Evolutionary conservation across 1,140 invertebrate genomes (phyloP).

Genomic region (Zaprionus africanus): DNA sequence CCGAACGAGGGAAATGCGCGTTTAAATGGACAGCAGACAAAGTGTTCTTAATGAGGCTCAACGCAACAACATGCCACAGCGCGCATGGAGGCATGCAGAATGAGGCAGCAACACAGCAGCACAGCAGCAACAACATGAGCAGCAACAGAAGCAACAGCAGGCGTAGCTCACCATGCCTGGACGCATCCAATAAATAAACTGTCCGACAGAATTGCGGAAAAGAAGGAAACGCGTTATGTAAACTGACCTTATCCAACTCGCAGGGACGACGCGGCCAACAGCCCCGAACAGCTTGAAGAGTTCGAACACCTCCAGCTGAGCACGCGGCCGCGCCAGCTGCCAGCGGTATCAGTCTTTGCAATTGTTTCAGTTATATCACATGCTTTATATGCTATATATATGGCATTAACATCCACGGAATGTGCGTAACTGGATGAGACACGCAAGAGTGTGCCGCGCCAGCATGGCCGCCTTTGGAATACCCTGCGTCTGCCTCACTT

Average conservation of each 20-base stretch:
- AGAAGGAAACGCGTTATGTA: not conserved
- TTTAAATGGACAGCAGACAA: slow-evolving; percentile 51
- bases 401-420: not conserved
- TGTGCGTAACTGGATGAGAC: not conserved
- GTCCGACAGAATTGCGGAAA: slow-evolving; percentile 6
- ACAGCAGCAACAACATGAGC: slow-evolving; percentile 29
- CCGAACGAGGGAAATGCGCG: slow-evolving; percentile 3
- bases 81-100: slow-evolving; percentile 10
- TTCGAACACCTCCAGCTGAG: not conserved
- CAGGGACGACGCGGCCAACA: not conserved
- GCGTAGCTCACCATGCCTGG: slow-evolving; percentile 17
- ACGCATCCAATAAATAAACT: slow-evolving; percentile 13
- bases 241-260: slow-evolving; percentile 5
- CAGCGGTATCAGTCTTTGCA: not conserved
- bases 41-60: slow-evolving; percentile 75
- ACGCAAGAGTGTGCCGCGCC: not conserved
- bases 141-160: slow-evolving; percentile 26
- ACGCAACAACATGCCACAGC: slow-evolving; percentile 56
- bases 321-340: not conserved
- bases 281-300: not conserved
- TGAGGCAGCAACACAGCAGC: slow-evolving; percentile 10
- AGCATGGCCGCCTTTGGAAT: not conserved
- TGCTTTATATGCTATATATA: not conserved
- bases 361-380: not conserved
- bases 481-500: not conserved